These are phyloP conservation scores for Clivina fossor DNA, from an alignment of 2,888 invertebrate species.

Conservation along the genomic window DNA sequence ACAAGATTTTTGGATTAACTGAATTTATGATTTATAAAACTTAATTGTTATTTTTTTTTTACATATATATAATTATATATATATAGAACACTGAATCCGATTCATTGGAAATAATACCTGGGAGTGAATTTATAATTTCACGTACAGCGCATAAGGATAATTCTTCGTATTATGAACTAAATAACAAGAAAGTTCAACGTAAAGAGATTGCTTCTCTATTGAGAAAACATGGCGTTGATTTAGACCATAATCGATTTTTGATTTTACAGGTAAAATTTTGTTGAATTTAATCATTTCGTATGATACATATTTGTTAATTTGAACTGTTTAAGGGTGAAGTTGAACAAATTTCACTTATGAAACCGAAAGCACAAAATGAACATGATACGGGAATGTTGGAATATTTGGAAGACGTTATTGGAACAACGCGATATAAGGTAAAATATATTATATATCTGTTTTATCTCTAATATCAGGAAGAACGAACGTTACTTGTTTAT, in stretches of 20 bases:
- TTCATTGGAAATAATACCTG: conserved; percentile 73
- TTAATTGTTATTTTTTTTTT: background rate
- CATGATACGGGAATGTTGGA: conserved; percentile 96
- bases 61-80: too few species aligned
- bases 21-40: too few species aligned
- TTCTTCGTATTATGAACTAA: conserved; percentile 75
- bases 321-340: conserved; percentile 81
- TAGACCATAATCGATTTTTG: conserved; percentile 95
- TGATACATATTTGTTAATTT: background rate
- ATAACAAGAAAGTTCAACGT: conserved; percentile 74
- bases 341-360: conserved; percentile 99
- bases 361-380: conserved; percentile 82
- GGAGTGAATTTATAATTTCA: conserved; percentile 79
- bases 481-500: too few species aligned
- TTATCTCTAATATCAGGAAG: too few species aligned
- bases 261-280: conserved; percentile 79
- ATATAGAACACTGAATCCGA: conserved; percentile 67
- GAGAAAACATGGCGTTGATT: conserved; percentile 83
- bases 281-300: background rate
- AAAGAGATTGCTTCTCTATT: conserved; percentile 83
- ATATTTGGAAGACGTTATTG: conserved; percentile 97
- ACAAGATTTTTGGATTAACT: too few species aligned
- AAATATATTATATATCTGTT: too few species aligned
- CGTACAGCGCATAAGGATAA: conserved; percentile 84
- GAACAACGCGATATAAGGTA: conserved; percentile 79